Evolutionary conservation across 2,797 vertebrate genomes (phyloP), one percentile per base, ranked within the genome.

Genomic region (Coregonus sp.): DNA sequence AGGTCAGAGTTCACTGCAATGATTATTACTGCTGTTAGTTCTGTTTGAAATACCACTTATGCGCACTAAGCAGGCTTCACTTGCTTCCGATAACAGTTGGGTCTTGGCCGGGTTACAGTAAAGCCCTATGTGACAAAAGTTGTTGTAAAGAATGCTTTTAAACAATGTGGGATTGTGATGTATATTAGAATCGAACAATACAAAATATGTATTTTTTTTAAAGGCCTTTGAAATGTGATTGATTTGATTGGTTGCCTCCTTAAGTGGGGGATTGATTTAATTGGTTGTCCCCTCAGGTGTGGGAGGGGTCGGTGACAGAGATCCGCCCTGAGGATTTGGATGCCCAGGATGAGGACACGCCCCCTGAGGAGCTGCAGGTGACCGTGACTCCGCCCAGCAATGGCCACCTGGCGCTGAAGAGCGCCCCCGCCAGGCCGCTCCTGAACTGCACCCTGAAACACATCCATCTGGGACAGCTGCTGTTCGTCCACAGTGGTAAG

Each of bases 361-460:
- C 85, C 29, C 86, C 94, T 0, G 90, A 92, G 80, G 91, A 96
- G 61, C 93, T 98, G 1, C 69, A 92, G 72, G 98, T 94, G 87
- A 94, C 94, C 81, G 81, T 96, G 82, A 96, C 94, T 51, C 94
- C 94, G 9, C 96, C 97, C 54, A 97, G 94, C 88, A 98, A 96
- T 16, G 96, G 97, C 15, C 92, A 96, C 76, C 90, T 98, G 89
- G 93, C 95, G 82, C 86, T 98, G 78, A 97, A 96, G 87, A 94
- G 88, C n/a, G 91, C 92, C 84, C 93, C 95, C 65, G 93, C 89
- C 81, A 92, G 76, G 79, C 91, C 86, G 0, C 91, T 97, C 82
- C 93, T 96, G 81, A 96, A 94, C 93, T 98, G 98, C 91, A 98
- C 96, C 14, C 96, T 98, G 90, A 85, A 91, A 69, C 94, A 97